Percentiles rank a stretch among this genome's conserved stretches.
Evolutionary conservation across 2,888 invertebrate genomes (phyloP).

Genomic region (Dastarcus helophoroides): DNA sequence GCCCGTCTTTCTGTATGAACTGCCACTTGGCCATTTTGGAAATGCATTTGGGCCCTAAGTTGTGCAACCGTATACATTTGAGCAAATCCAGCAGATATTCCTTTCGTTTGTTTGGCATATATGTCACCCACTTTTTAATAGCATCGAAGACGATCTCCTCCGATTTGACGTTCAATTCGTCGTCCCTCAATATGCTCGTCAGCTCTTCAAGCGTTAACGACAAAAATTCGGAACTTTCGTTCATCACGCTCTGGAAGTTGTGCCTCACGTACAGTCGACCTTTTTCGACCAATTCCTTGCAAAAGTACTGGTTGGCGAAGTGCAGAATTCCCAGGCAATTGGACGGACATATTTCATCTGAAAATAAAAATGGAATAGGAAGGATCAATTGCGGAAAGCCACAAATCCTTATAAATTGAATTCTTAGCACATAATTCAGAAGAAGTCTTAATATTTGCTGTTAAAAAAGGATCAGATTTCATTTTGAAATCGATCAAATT

Average conservation of each 20-base stretch:
- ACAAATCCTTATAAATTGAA: too few species aligned
- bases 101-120: slow-evolving; percentile 43
- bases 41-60: slow-evolving; percentile 34
- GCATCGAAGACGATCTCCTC: slow-evolving; percentile 68
- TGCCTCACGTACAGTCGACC: slow-evolving; percentile 35
- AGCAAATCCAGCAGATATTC: slow-evolving; percentile 47
- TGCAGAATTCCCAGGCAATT: slow-evolving; percentile 63
- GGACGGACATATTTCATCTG: slow-evolving; percentile 47
- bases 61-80: slow-evolving; percentile 55
- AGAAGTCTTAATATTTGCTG: too few species aligned
- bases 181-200: slow-evolving; percentile 52
- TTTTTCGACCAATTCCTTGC: slow-evolving; percentile 51
- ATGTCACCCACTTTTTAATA: slow-evolving; percentile 58
- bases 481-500: too few species aligned
- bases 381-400: too few species aligned
- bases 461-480: too few species aligned
- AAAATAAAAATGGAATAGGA: too few species aligned
- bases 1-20: slow-evolving; percentile 20
- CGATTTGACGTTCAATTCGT: slow-evolving; percentile 58
- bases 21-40: slow-evolving; percentile 19
- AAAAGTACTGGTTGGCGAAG: slow-evolving; percentile 60
- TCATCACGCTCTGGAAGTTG: slow-evolving; percentile 38
- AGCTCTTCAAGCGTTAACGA: slow-evolving; percentile 50
- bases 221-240: slow-evolving; percentile 53
- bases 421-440: too few species aligned